Evolutionary conservation across 2,113 vertebrate genomes (phyloP).

Genomic region (Chionodraco myersi): DNA sequence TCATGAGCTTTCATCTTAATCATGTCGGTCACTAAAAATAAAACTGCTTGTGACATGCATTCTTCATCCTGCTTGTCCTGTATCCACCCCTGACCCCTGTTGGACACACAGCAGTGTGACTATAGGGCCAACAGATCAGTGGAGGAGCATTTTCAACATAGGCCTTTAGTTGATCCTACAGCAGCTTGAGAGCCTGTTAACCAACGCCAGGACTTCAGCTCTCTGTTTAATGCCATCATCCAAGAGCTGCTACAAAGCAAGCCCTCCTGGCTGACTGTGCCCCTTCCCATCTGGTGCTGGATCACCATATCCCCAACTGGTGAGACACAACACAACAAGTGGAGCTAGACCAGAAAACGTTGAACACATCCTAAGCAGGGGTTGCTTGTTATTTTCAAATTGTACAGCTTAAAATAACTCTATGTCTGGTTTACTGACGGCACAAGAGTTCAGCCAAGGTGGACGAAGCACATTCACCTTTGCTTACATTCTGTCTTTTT

Average conservation of each 20-base stretch:
- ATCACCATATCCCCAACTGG: conserved; percentile 19
- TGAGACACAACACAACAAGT: conserved; percentile 19
- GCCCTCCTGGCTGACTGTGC: conserved; percentile 19
- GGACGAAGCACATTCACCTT: too few relatives aligned
- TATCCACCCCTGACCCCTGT: background rate
- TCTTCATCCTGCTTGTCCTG: background rate
- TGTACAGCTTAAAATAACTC: background rate
- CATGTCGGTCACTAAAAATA: background rate
- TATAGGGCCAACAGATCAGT: background rate
- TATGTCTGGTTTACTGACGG: conserved; percentile 38
- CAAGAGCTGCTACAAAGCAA: background rate
- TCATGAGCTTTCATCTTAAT: background rate
- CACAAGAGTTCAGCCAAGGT: conserved; percentile 10
- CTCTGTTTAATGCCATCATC: background rate
- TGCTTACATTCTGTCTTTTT: too few relatives aligned
- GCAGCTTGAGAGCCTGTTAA: background rate
- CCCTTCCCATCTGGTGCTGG: conserved; percentile 34
- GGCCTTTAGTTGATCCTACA: background rate
- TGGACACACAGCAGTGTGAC: background rate
- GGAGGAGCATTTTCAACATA: background rate
- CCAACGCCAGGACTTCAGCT: conserved; percentile 1
- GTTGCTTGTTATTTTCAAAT: background rate
- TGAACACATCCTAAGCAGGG: conserved; percentile 5
- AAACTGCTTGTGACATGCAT: background rate
- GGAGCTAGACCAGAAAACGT: conserved; percentile 26